A percentile compares a stretch with the other conserved stretches of the same genome.
These are phyloP conservation scores for Pantherophis vulpinus DNA, from an alignment of 2,797 vertebrate genomes.

Conservation along the genomic window DNA sequence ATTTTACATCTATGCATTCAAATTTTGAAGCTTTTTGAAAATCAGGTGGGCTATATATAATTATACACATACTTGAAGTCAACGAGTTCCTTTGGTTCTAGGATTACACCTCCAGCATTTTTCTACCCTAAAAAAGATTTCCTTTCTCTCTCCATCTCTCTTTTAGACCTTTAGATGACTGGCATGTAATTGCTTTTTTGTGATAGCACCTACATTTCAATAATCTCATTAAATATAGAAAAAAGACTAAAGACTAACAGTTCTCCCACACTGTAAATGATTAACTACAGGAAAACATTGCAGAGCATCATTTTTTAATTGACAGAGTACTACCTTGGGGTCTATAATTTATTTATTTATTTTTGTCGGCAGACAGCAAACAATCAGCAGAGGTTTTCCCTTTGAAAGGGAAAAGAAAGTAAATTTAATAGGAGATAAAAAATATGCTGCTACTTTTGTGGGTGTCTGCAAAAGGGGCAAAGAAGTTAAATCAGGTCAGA, in stretches of 20 bases:
- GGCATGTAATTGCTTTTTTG: constrained; percentile 25
- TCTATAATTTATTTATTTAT: constrained; percentile 39
- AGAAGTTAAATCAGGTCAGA: neutral
- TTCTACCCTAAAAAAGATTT: constrained; percentile 6
- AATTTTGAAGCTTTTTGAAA: neutral
- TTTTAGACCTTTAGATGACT: neutral
- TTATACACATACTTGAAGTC: neutral
- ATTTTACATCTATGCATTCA: constrained; percentile 7
- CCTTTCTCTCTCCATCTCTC: neutral
- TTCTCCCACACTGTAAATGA: constrained; percentile 43
- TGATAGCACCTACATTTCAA: constrained; percentile 41
- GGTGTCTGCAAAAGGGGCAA: neutral
- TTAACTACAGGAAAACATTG: constrained; percentile 34
- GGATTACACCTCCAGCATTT: constrained; percentile 15
- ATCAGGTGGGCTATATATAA: neutral
- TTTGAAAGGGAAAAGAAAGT: constrained; percentile 38
- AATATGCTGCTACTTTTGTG: neutral
- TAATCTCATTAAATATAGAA: constrained; percentile 62
- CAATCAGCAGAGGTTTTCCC: constrained; percentile 35
- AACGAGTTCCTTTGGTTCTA: neutral
- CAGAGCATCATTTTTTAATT: constrained; percentile 46
- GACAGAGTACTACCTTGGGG: constrained; percentile 33
- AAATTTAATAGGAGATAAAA: neutral
- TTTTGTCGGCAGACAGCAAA: constrained; percentile 24
- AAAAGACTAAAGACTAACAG: constrained; percentile 51